A percentile compares a stretch with the other conserved stretches of the same genome.
Evolutionary conservation across 2,113 vertebrate species (phyloP).

Genomic region (Brachyhypopomus gauderio): DNA sequence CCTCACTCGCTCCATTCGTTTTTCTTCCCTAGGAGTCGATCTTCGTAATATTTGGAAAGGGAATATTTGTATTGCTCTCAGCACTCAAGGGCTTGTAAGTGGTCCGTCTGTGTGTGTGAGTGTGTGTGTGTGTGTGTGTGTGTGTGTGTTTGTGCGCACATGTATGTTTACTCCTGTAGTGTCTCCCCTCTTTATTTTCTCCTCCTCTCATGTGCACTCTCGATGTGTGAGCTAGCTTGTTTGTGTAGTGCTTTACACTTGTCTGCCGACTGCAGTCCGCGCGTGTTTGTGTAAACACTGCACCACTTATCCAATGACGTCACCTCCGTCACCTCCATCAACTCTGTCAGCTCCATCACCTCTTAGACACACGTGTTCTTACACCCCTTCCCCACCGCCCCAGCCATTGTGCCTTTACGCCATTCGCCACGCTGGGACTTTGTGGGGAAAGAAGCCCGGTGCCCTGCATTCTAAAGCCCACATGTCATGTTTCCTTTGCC

Average conservation of each 20-base stretch:
- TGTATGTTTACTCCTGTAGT: constrained; percentile 31
- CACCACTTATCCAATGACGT: constrained; percentile 44
- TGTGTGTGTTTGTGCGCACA: neutral
- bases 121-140: constrained; percentile 4
- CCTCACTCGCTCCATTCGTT: neutral
- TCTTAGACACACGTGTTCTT: neutral
- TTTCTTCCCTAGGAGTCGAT: neutral
- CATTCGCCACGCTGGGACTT: too few species aligned
- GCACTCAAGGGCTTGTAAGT: constrained; percentile 34
- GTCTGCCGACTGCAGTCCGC: constrained; percentile 53
- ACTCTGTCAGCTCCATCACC: constrained; percentile 1
- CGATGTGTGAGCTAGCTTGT: constrained; percentile 11
- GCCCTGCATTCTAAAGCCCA: too few species aligned
- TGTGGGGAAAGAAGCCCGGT: too few species aligned
- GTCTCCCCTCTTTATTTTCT: constrained; percentile 39
- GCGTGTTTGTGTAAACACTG: constrained; percentile 55
- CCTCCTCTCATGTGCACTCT: constrained; percentile 31
- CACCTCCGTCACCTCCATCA: constrained; percentile 2
- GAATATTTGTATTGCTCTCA: constrained; percentile 45
- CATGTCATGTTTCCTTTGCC: too few species aligned
- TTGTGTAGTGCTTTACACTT: constrained; percentile 57
- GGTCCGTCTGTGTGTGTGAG: constrained; percentile 10
- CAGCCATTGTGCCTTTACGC: too few species aligned
- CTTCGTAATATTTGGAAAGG: constrained; percentile 38
- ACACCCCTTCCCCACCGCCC: too few species aligned